These are phyloP conservation scores for Oceanodroma leucorhoa DNA, from an alignment of 2,797 vertebrate species.

Conservation along the genomic window DNA sequence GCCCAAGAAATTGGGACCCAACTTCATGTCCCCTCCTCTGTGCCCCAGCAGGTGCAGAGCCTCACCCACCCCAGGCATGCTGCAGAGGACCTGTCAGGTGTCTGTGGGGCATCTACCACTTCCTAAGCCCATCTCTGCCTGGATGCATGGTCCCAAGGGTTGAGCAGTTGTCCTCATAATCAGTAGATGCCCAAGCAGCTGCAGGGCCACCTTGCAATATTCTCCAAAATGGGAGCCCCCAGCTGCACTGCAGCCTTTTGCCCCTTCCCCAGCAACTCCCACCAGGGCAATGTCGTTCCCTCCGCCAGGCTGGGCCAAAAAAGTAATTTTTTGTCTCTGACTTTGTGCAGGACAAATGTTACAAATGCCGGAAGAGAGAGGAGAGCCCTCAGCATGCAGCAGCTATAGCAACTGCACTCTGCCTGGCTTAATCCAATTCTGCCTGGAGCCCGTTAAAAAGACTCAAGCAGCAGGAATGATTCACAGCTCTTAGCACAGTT, in stretches of 20 bases:
- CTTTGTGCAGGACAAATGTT: neutral
- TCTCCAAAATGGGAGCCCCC: neutral
- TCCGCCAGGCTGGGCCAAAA: neutral
- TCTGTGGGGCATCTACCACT: neutral
- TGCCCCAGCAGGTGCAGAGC: neutral
- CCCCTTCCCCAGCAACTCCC: neutral
- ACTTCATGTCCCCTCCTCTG: neutral
- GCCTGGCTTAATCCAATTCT: neutral
- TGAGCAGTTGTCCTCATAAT: neutral
- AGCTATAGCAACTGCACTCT: neutral
- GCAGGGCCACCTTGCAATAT: neutral
- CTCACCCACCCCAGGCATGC: no score
- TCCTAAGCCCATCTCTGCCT: neutral
- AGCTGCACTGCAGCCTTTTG: neutral
- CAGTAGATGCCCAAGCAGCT: neutral
- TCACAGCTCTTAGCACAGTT: neutral
- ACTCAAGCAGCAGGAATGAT: neutral
- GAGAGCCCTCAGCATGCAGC: neutral
- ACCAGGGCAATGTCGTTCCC: neutral
- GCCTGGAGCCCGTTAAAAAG: neutral
- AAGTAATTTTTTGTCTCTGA: neutral
- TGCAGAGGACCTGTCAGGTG: neutral
- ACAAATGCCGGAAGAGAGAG: neutral
- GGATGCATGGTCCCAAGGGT: neutral
- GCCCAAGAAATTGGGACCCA: neutral